Base-by-base conservation (phyloP, 1,140 invertebrate species). In the Sinella curviseta region DNA sequence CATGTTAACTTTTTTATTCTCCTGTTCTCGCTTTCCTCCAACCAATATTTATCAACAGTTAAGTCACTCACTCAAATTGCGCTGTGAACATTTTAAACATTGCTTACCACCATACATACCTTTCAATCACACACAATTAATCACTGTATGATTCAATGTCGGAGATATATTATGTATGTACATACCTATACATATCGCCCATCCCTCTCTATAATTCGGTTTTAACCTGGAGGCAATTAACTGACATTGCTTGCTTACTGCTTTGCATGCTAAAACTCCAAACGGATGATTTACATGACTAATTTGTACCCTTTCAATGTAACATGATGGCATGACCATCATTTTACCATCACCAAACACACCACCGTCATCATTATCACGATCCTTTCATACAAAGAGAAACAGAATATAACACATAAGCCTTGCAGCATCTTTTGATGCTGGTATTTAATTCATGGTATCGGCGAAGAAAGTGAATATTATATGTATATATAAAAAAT, bases 231-330 rank as follows among this genome's bases (percentile, higher is more conserved):
- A 33, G 65, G 65, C 65, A 31, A 30, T 14, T n/a, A 3, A 70
- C 65, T n/a, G n/a, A 12, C 39, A 12, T 48, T 48, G 39, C 39
- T 20, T 48, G 39, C 39, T 20, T 48, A 8, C 39, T 48, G 8
- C 20, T 48, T 48, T 48, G 39, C 39, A 48, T 48, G 39, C 39
- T 12, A 48, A 48, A 48, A 48, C n/a, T n/a, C n/a, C n/a, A n/a
- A 70, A 60, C 12, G 24, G 24, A n/a, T n/a, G 65, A 70, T 70
- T 70, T 70, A 70, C 65, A 70, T 70, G 65, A 70, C 26, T 70
- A 70, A 70, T 70, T 70, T 70, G 65, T 70, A 70, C 65, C 31
- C 31, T 70, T 26, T 65, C 16, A 65, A 65, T n/a, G n/a, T n/a
- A n/a, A n/a, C n/a, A n/a, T n/a, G n/a, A n/a, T n/a, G n/a, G n/a